phyloP scores from a whole-genome alignment of 92 coral and sea anemone genomes.

The Diadumene lineata region DNA sequence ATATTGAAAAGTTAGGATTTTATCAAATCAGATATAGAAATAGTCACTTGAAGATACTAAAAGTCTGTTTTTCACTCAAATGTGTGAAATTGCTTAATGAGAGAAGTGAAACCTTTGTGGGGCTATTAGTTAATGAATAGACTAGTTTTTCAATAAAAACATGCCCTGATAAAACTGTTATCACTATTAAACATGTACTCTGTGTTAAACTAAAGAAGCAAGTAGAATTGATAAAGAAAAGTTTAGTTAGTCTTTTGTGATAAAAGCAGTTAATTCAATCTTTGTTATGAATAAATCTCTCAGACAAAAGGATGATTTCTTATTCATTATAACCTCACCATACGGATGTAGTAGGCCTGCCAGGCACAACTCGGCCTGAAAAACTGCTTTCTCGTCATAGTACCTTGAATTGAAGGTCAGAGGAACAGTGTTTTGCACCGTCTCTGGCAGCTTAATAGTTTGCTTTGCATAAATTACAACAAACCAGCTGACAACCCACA shows the following conservation, averaged over 20 bases:
- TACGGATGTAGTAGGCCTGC: constrained; percentile 22
- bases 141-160: not conserved
- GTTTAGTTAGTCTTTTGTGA: constrained; percentile 6
- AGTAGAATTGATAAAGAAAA: not conserved
- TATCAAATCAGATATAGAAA: not conserved
- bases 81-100: not conserved
- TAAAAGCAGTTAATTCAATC: constrained; percentile 17
- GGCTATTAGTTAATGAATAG: not conserved
- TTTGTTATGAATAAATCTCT: constrained; percentile 14
- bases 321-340: constrained; percentile 24
- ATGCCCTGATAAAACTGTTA: not conserved
- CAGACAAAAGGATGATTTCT: constrained; percentile 16
- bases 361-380: constrained; percentile 46
- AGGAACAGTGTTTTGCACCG: constrained; percentile 28
- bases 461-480: constrained; percentile 63
- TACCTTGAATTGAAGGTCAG: not conserved
- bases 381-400: constrained; percentile 35
- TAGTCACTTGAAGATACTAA: not conserved
- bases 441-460: constrained; percentile 18
- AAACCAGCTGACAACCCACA: constrained; percentile 24
- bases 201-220: not conserved
- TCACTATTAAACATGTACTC: not conserved
- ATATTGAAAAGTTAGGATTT: not conserved
- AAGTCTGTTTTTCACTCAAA: not conserved
- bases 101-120: constrained; percentile 8